Conservation (phyloP, 2,888 invertebrate species). For the Zaprionus bogoriensis region DNA sequence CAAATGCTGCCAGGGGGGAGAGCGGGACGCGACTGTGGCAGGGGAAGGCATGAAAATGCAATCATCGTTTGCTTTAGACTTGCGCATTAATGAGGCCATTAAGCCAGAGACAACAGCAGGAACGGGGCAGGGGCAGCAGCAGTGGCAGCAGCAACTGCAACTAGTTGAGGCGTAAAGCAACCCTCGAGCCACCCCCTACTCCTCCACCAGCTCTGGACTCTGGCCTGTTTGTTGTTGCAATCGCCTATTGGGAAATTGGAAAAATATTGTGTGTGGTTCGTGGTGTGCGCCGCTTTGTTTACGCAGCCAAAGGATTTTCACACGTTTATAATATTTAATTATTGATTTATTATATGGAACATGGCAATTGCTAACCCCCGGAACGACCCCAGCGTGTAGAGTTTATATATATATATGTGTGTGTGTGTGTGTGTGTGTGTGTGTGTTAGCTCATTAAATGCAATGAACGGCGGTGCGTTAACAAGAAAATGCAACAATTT, state of each 20-base stretch:
- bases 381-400: no score
- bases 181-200: neutral
- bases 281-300: conserved; percentile 51
- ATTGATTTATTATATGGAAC: conserved; percentile 62
- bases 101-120: conserved; percentile 27
- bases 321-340: conserved; percentile 64
- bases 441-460: conserved; percentile 59
- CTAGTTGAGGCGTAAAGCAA: conserved; percentile 3
- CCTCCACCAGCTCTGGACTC: conserved; percentile 1
- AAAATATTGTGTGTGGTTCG: conserved; percentile 61
- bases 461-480: conserved; percentile 53
- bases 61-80: conserved; percentile 41
- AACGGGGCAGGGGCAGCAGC: no score
- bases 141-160: conserved; percentile 7
- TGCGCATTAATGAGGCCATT: conserved; percentile 57
- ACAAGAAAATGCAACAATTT: conserved; percentile 59
- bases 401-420: neutral
- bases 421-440: conserved; percentile 14
- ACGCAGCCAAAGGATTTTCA: conserved; percentile 70
- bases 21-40: neutral
- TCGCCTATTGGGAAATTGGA: conserved; percentile 54
- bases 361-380: conserved; percentile 21
- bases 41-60: conserved; percentile 46
- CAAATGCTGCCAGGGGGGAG: conserved; percentile 22
- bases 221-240: conserved; percentile 40